Conservation (phyloP, 2,797 vertebrate genomes). For the Coccyzus lansbergi region DNA sequence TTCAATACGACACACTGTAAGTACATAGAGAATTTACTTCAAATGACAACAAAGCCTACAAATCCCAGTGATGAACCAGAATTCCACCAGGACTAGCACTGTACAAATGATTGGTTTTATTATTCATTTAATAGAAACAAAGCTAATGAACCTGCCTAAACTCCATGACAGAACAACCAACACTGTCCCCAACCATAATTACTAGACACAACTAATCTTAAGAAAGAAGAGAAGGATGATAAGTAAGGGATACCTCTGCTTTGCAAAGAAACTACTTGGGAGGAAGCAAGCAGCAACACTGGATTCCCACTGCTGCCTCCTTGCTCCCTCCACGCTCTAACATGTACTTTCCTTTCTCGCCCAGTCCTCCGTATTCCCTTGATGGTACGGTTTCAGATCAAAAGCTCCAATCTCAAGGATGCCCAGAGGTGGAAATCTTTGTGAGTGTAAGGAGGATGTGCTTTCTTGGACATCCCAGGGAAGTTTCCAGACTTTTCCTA, state of each 20-base stretch:
- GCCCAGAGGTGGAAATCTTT: neutral
- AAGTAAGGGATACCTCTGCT: neutral
- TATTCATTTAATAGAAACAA: neutral
- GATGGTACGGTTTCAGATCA: neutral
- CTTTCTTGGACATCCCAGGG: neutral
- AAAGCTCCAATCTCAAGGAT: neutral
- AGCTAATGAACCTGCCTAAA: neutral
- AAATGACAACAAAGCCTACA: neutral
- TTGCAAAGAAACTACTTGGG: neutral
- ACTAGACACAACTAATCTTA: neutral
- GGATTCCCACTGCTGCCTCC: neutral
- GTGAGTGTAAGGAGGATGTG: neutral
- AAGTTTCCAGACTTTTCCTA: neutral
- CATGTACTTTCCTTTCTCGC: neutral
- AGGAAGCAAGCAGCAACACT: neutral
- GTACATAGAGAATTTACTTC: neutral
- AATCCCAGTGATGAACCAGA: neutral
- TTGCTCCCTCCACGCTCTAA: neutral
- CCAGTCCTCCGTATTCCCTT: neutral
- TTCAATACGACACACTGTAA: fast-evolving
- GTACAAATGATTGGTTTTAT: neutral
- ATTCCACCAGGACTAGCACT: neutral
- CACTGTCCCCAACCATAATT: neutral
- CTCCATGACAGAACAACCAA: neutral
- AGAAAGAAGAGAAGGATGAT: neutral